Conservation (phyloP, 2,888 invertebrate genomes). For the Apotomis turbidana region DNA sequence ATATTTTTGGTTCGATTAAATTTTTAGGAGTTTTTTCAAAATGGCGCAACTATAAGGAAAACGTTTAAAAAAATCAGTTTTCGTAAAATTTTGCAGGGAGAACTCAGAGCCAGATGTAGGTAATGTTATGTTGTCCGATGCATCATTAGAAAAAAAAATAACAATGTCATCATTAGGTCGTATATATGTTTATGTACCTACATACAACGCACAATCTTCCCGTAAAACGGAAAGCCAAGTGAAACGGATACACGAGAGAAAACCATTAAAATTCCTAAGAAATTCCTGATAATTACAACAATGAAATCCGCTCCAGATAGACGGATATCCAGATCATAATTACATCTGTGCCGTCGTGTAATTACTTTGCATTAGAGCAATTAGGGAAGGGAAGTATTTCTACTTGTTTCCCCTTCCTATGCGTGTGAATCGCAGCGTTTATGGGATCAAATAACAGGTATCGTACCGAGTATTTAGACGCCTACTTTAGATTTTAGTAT, state of each 20-base stretch:
- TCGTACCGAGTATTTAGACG: neutral
- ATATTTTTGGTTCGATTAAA: too few relatives aligned
- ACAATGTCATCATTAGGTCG: too few relatives aligned
- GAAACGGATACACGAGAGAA: constrained; percentile 1
- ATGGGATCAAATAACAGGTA: constrained; percentile 22
- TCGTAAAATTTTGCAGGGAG: too few relatives aligned
- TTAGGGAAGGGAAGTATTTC: constrained; percentile 30
- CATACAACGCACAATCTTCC: neutral
- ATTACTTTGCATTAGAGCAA: constrained; percentile 25
- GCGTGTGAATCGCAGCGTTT: constrained; percentile 34
- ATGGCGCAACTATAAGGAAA: too few relatives aligned
- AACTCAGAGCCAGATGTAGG: too few relatives aligned
- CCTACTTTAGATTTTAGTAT: neutral
- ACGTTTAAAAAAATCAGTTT: too few relatives aligned
- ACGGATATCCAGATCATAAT: constrained; percentile 35
- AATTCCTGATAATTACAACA: constrained; percentile 33
- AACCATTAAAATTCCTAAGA: constrained; percentile 26
- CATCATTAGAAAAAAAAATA: too few relatives aligned
- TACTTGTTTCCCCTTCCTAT: constrained; percentile 31
- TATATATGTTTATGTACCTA: too few relatives aligned
- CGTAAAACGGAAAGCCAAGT: neutral
- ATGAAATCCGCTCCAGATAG: constrained; percentile 34
- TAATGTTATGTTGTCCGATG: too few relatives aligned
- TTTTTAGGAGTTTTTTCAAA: too few relatives aligned
- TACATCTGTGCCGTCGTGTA: constrained; percentile 12